These are phyloP conservation scores for Morpho deidamia DNA, from an alignment of 2,888 invertebrate genomes.

Conservation along the genomic window DNA sequence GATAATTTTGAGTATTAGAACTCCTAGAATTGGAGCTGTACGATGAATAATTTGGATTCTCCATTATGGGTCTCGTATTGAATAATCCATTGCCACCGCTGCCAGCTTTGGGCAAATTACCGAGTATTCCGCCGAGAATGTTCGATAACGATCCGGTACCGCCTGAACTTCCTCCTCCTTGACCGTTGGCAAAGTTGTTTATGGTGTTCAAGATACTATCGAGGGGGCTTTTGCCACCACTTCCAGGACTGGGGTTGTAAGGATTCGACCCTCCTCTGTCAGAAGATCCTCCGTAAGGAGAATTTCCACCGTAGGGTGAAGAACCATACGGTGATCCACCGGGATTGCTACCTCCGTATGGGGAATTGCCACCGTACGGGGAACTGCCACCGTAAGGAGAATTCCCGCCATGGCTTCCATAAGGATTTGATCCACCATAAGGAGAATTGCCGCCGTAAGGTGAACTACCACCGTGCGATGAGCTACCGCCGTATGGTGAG, in stretches of 20 bases:
- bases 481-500: slow-evolving; percentile 10
- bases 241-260: slow-evolving; percentile 16
- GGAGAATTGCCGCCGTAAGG: slow-evolving; percentile 27
- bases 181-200: slow-evolving; percentile 22
- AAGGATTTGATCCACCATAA: slow-evolving; percentile 31
- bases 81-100: slow-evolving; percentile 49
- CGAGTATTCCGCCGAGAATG: slow-evolving; percentile 60
- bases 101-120: slow-evolving; percentile 56
- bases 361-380: slow-evolving; percentile 17
- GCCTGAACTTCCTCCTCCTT: slow-evolving; percentile 25
- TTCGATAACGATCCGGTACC: slow-evolving; percentile 41
- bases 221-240: slow-evolving; percentile 22
- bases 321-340: slow-evolving; percentile 34
- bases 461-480: slow-evolving; percentile 17
- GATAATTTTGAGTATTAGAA: slow-evolving; percentile 58
- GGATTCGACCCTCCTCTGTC: slow-evolving; percentile 29
- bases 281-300: slow-evolving; percentile 29
- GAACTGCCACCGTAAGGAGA: slow-evolving; percentile 11
- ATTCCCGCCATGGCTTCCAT: slow-evolving; percentile 13
- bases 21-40: slow-evolving; percentile 56
- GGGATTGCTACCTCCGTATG: slow-evolving; percentile 28
- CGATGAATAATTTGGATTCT: slow-evolving; percentile 65
- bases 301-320: slow-evolving; percentile 36
- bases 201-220: slow-evolving; percentile 23
- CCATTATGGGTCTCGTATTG: slow-evolving; percentile 67